These are phyloP conservation scores for Lethenteron camtschaticum DNA, from an alignment of 2,113 vertebrate species.

Conservation along the genomic window DNA sequence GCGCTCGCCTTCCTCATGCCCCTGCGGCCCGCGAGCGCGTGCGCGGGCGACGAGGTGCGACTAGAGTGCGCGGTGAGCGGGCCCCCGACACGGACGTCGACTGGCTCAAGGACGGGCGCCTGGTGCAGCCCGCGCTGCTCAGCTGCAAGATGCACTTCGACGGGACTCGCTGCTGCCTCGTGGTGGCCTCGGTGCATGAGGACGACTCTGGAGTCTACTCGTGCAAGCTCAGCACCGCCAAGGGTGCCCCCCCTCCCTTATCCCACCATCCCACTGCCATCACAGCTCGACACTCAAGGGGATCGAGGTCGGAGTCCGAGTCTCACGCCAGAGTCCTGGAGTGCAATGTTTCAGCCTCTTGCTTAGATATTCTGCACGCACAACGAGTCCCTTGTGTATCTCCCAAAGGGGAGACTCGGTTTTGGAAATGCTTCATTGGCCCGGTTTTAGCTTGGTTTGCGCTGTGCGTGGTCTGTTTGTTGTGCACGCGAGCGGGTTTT, in stretches of 20 bases:
- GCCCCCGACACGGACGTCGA: slow-evolving; percentile 83
- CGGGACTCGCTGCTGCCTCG: slow-evolving; percentile 59
- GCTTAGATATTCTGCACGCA: too few relatives aligned
- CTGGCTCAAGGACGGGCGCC: slow-evolving; percentile 70
- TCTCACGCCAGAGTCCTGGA: too few relatives aligned
- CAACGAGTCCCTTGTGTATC: too few relatives aligned
- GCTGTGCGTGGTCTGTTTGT: slow-evolving; percentile 6
- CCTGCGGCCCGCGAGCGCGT: slow-evolving; percentile 62
- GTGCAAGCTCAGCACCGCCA: slow-evolving; percentile 86
- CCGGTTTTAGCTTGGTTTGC: background rate
- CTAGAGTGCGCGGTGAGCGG: slow-evolving; percentile 77
- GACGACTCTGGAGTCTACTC: slow-evolving; percentile 76
- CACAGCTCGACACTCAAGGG: too few relatives aligned
- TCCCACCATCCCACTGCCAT: too few relatives aligned
- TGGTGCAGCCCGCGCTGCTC: slow-evolving; percentile 81
- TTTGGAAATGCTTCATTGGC: too few relatives aligned
- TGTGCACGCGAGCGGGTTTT: slow-evolving; percentile 2
- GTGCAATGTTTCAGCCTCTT: too few relatives aligned
- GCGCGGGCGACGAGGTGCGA: slow-evolving; percentile 64
- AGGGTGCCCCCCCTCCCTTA: slow-evolving; percentile 28
- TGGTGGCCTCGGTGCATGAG: slow-evolving; percentile 88
- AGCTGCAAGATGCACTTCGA: slow-evolving; percentile 99
- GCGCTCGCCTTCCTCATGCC: slow-evolving; percentile 53
- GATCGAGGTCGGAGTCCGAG: too few relatives aligned
- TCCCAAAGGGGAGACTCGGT: too few relatives aligned